phyloP scores from a whole-genome alignment of 2,113 vertebrate species.

The Martes martes region DNA sequence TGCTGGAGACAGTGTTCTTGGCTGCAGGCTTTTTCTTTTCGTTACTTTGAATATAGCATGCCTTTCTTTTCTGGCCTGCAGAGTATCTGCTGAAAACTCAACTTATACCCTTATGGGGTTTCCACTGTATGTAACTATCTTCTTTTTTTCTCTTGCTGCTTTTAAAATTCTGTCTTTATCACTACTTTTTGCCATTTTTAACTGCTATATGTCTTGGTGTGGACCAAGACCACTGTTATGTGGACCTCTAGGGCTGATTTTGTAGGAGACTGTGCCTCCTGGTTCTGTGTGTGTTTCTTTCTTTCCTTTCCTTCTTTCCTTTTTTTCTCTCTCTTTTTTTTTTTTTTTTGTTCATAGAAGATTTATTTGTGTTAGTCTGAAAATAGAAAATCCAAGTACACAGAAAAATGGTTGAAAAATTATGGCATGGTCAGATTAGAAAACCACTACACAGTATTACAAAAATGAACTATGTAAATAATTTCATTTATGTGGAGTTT shows the following conservation, averaged over 20 bases:
- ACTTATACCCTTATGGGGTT: not conserved
- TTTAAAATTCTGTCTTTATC: not conserved
- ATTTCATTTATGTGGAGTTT: not conserved
- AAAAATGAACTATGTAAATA: not conserved
- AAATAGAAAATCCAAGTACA: not conserved
- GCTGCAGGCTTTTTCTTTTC: not conserved
- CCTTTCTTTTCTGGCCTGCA: not conserved
- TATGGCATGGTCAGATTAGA: not conserved
- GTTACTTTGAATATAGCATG: not conserved
- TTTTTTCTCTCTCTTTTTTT: too few species aligned
- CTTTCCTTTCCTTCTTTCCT: not conserved
- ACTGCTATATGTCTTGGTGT: not conserved
- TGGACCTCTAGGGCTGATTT: not conserved
- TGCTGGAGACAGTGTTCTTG: not conserved
- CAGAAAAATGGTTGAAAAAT: not conserved
- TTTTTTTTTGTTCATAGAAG: not conserved
- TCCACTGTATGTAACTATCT: not conserved
- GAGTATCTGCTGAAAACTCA: not conserved
- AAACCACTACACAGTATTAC: not conserved
- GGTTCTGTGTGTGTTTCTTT: not conserved
- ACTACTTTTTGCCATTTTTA: not conserved
- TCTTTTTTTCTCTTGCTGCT: not conserved
- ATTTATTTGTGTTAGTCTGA: not conserved
- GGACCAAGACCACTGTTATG: not conserved
- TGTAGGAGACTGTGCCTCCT: not conserved